Conservation (phyloP, 2,888 invertebrate species). For the Cryptocheilus praepositus region DNA sequence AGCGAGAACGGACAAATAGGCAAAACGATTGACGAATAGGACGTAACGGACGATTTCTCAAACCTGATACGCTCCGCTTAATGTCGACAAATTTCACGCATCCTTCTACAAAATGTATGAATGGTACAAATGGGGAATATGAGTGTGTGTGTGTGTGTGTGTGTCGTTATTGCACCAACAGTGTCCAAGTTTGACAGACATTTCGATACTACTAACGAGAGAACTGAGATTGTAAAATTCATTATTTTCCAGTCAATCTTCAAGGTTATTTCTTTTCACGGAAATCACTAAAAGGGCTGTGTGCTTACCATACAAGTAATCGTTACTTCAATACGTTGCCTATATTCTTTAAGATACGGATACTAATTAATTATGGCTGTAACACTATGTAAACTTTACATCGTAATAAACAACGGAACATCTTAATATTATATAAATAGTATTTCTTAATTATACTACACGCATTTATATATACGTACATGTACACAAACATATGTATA, state of each 20-base stretch:
- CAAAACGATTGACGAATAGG: conserved; percentile 28
- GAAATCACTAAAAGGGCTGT: neutral
- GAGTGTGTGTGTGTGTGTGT: neutral
- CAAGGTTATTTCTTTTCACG: neutral
- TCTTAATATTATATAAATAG: conserved; percentile 62
- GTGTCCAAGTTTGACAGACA: conserved; percentile 39
- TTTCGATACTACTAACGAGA: conserved; percentile 11
- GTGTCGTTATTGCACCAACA: conserved; percentile 18
- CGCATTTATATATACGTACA: conserved; percentile 26
- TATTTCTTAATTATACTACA: conserved; percentile 42
- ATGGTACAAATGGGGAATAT: no score
- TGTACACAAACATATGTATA: no score
- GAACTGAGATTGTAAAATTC: neutral
- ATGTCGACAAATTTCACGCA: neutral
- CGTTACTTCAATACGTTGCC: conserved; percentile 15
- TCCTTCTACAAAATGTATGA: neutral
- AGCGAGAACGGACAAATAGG: conserved; percentile 38
- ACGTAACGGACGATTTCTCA: conserved; percentile 8
- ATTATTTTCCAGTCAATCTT: neutral
- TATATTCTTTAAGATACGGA: conserved; percentile 30
- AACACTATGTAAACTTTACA: conserved; percentile 72
- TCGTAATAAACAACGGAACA: conserved; percentile 67
- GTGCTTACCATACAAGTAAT: conserved; percentile 24
- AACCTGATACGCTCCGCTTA: conserved; percentile 8
- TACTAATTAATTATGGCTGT: conserved; percentile 52